Evolutionary conservation across 1,140 invertebrate species (phyloP), one percentile per base, ranked within the genome.

Genomic region (Andricus grossulariae): DNA sequence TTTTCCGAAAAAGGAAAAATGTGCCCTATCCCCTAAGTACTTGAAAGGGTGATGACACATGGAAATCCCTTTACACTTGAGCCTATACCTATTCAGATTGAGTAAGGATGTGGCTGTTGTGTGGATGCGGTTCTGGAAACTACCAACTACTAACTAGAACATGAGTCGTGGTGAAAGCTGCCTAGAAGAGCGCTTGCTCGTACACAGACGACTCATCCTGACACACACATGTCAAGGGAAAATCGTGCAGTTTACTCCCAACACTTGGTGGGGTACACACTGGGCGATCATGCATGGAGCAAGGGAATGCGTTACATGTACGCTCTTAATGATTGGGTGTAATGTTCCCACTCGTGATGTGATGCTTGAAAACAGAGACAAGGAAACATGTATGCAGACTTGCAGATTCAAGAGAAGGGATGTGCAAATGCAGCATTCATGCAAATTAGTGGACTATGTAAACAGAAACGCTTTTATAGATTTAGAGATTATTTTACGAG

Each of bases 311-410:
- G 60, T 39, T 66, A 66, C 60, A 66, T 66, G 60, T 66, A 32
- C 60, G 60, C 60, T 66, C 60, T 66, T 66, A 66, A 66, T 66
- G 60, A 66, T 66, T 66, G 60, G 60, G 60, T 66, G 60, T 66
- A 39, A 66, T 39, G 60, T 66, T 66, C 60, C 60, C 60, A 66
- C 60, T 66, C 11, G 60, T 66, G 60, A 66, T 45, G n/a, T 66
- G 60, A 66, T 39, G n/a, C 60, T 66, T 66, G 15, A 32, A 66
- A 66, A 66, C 60, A 66, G 25, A 66, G 32, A 66, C 60, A 39
- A 25, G 60, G 16, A 16, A 66, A 66, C 60, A 66, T 16, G 13
- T 32, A 66, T 66, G 60, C n/a, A 45, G 39, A 39, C 60, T 66
- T 66, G 60, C 25, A 66, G 60, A 66, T 66, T 66, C 60, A 32